Conservation (phyloP, 1,140 invertebrate species). For the Rhynchophorus ferrugineus region DNA sequence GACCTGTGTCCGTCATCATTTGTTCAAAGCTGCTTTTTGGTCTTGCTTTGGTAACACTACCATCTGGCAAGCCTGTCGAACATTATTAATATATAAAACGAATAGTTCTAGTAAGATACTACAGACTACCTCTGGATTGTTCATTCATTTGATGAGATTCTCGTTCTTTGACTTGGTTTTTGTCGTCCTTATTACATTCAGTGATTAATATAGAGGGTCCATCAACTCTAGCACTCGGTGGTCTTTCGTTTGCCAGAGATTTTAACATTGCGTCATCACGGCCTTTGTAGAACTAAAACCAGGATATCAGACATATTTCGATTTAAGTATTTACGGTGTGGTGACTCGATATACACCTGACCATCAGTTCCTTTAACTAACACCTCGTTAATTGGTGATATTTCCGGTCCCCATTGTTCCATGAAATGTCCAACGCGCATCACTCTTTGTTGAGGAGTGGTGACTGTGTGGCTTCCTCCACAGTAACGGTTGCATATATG, state of each 20-base stretch:
- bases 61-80: too few relatives aligned
- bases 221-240: constrained; percentile 11
- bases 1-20: too few relatives aligned
- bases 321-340: not conserved
- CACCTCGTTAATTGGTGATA: constrained; percentile 45
- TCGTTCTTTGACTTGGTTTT: too few relatives aligned
- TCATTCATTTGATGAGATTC: too few relatives aligned
- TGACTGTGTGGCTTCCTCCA: constrained; percentile 62
- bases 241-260: constrained; percentile 11
- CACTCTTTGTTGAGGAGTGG: constrained; percentile 57
- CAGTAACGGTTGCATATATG: constrained; percentile 62
- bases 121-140: too few relatives aligned
- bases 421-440: constrained; percentile 51
- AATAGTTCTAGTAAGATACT: too few relatives aligned
- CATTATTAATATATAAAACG: too few relatives aligned
- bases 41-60: too few relatives aligned
- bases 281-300: constrained; percentile 23
- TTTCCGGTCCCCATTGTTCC: constrained; percentile 53
- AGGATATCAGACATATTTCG: not conserved
- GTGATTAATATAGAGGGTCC: constrained; percentile 4
- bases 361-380: constrained; percentile 47
- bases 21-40: too few relatives aligned
- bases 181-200: not conserved
- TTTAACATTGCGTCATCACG: constrained; percentile 15
- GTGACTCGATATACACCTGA: constrained; percentile 25